Conservation (phyloP, 2,113 vertebrate species). For the human region GRCh38 chr1:104400001-104400500, state of each 20-base stretch:
- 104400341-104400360: neutral
- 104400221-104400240: neutral
- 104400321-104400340: neutral
- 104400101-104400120: neutral
- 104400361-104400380: neutral
- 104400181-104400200: neutral
- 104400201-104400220: neutral
- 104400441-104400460: neutral
- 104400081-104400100: accelerated
- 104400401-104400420: neutral
- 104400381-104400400: neutral
- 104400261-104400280: neutral
- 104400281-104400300: neutral
- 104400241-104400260: neutral
- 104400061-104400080: neutral
- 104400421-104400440: neutral
- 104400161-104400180: neutral
- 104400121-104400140: neutral
- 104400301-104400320: neutral
- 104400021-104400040: neutral
- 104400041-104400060: neutral
- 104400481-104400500: neutral
- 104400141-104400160: neutral
- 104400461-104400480: neutral
- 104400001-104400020: neutral